A percentile compares a stretch with the other conserved stretches of the same genome.
phyloP scores from a whole-genome alignment of 2,888 invertebrate species.

The Ischnus inquisitorius region DNA sequence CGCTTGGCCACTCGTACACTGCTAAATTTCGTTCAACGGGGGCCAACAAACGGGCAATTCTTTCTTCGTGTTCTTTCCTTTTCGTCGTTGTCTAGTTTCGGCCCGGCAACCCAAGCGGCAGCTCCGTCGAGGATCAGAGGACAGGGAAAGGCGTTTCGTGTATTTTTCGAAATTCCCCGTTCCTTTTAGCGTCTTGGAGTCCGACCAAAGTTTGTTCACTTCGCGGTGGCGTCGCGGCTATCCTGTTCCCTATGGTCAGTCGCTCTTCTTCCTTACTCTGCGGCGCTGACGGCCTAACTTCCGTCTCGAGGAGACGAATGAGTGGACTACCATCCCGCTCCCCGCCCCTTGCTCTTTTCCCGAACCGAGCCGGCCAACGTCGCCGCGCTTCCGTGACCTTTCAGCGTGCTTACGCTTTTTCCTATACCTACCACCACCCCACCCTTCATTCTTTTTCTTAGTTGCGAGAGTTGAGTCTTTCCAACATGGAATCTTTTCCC shows the following conservation, averaged over 20 bases:
- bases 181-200: slow-evolving; percentile 83
- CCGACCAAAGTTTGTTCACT: slow-evolving; percentile 80
- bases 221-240: slow-evolving; percentile 58
- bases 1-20: slow-evolving; percentile 67
- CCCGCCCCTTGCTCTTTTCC: slow-evolving; percentile 39
- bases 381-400: slow-evolving; percentile 63
- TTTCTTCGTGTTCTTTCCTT: slow-evolving; percentile 20
- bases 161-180: slow-evolving; percentile 80
- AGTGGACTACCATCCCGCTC: slow-evolving; percentile 64
- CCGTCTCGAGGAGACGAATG: slow-evolving; percentile 81
- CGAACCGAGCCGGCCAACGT: slow-evolving; percentile 54
- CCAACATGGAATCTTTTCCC: slow-evolving; percentile 62
- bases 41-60: slow-evolving; percentile 61
- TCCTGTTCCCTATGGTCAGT: slow-evolving; percentile 51
- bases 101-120: slow-evolving; percentile 34
- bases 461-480: slow-evolving; percentile 72
- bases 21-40: slow-evolving; percentile 77
- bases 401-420: slow-evolving; percentile 60
- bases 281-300: slow-evolving; percentile 79
- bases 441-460: slow-evolving; percentile 67
- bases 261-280: slow-evolving; percentile 45
- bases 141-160: slow-evolving; percentile 67
- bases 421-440: slow-evolving; percentile 56
- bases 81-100: slow-evolving; percentile 16
- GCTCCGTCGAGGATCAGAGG: slow-evolving; percentile 56